These are phyloP conservation scores for Lepilemur ruficaudatus DNA, from an alignment of 2,797 vertebrate species.

Conservation along the genomic window DNA sequence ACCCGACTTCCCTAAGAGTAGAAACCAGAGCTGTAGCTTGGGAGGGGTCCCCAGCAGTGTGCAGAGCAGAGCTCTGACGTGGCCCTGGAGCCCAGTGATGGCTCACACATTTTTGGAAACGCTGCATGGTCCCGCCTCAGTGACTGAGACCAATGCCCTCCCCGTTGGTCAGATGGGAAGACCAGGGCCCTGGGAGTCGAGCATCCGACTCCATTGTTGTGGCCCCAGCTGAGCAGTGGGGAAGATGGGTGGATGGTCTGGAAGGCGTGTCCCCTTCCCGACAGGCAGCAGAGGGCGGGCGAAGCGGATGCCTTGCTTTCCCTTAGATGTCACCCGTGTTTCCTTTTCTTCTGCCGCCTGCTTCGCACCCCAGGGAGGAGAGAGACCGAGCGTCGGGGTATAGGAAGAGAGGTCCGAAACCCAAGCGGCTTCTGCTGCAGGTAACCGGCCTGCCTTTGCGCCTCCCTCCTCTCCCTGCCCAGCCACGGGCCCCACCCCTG, in stretches of 20 bases:
- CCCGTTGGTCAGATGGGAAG: not conserved
- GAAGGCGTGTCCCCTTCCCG: not conserved
- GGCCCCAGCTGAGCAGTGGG: not conserved
- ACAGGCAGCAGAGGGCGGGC: not conserved
- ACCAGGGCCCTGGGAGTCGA: not conserved
- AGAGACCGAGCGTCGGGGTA: conserved; percentile 94
- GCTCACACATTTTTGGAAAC: fast-evolving
- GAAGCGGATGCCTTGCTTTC: not conserved
- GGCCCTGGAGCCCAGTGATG: not conserved
- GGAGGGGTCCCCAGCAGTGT: not conserved
- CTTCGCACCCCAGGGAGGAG: conserved; percentile 90
- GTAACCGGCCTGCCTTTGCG: conserved; percentile 82
- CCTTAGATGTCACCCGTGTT: conserved; percentile 70
- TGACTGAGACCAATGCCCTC: not conserved
- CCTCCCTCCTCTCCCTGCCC: not conserved
- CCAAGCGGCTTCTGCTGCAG: conserved; percentile 95
- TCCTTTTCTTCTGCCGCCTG: conserved; percentile 67
- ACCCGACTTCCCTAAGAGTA: not conserved
- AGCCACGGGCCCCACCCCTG: not conserved
- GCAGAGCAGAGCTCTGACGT: fast-evolving
- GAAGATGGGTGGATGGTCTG: not conserved
- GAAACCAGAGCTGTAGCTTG: not conserved
- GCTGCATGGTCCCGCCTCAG: not conserved
- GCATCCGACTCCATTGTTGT: fast-evolving
- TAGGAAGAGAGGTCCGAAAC: conserved; percentile 96